Evolutionary conservation across 2,888 invertebrate genomes (phyloP).

Genomic region (Stenotaenia linearis): DNA sequence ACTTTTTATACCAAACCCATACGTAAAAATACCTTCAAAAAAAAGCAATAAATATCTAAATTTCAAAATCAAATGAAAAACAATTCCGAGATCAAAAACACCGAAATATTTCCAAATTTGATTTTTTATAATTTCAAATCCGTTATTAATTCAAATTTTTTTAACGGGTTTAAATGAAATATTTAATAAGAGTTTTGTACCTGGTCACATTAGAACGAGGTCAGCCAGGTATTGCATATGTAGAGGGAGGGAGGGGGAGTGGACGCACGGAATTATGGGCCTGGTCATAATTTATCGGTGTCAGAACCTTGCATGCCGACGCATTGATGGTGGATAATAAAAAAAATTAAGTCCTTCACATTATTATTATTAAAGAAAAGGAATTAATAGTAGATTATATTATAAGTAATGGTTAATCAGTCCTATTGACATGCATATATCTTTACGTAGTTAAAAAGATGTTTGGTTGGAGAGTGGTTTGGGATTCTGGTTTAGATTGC

Average conservation of each 20-base stretch:
- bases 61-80: no score
- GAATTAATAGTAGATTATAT: background rate
- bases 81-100: background rate
- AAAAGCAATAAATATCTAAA: no score
- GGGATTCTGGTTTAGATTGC: no score
- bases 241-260: conserved; percentile 3
- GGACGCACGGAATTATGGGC: conserved; percentile 9
- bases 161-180: background rate
- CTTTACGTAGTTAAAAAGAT: no score
- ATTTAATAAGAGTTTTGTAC: conserved; percentile 1
- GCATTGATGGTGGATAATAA: conserved; percentile 9
- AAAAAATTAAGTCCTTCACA: conserved; percentile 4
- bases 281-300: conserved; percentile 9
- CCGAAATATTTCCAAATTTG: background rate
- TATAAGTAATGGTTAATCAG: background rate
- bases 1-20: no score
- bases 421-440: background rate
- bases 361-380: background rate
- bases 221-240: conserved; percentile 9
- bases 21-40: no score
- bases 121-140: background rate
- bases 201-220: conserved; percentile 9
- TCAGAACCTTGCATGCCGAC: conserved; percentile 9
- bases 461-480: no score
- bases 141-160: background rate